These are phyloP conservation scores for Antheraea mylitta DNA, from an alignment of 1,140 invertebrate genomes.

Conservation along the genomic window DNA sequence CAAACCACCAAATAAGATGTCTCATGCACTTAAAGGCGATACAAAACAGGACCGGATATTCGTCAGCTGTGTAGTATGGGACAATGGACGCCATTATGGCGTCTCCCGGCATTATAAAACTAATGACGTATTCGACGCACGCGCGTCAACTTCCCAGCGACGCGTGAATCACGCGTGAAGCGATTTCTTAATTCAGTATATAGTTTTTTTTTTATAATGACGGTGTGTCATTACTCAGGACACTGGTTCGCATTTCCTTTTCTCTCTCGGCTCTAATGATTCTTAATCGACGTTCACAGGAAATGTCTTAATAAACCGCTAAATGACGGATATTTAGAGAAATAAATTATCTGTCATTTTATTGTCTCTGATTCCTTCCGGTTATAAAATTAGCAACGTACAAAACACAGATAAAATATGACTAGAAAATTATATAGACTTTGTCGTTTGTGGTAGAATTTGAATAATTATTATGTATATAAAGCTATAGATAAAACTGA, in stretches of 20 bases:
- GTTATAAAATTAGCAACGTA: neutral
- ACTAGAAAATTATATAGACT: neutral
- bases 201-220: constrained; percentile 11
- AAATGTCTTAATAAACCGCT: neutral
- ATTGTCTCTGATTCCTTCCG: neutral
- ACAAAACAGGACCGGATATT: constrained; percentile 16
- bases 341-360: neutral
- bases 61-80: constrained; percentile 15
- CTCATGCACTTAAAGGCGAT: constrained; percentile 6
- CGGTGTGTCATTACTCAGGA: neutral
- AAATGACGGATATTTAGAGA: neutral
- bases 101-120: constrained; percentile 11
- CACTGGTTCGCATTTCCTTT: neutral
- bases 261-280: neutral
- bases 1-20: constrained; percentile 8
- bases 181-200: constrained; percentile 14
- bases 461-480: no score
- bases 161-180: constrained; percentile 16
- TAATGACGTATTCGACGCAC: constrained; percentile 13
- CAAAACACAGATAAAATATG: neutral
- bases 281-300: neutral
- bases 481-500: no score
- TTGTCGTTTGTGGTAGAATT: neutral
- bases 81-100: constrained; percentile 17
- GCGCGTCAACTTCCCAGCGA: constrained; percentile 16